phyloP scores from a whole-genome alignment of 2,797 vertebrate genomes.

The Neosilurus mollespiculum region DNA sequence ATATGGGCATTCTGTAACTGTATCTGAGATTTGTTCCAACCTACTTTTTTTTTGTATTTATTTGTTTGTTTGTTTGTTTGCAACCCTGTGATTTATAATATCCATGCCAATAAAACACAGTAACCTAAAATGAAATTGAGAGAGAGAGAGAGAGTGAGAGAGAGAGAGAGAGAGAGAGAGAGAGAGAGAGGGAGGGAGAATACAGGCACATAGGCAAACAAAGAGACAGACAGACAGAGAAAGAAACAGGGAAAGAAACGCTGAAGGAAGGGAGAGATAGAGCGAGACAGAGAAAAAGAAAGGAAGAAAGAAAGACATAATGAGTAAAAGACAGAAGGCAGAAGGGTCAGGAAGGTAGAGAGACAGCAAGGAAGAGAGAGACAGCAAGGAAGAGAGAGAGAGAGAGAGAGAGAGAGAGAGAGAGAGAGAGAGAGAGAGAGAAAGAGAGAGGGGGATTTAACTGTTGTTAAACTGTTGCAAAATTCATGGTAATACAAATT shows the following conservation, averaged over 20 bases:
- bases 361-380: not conserved
- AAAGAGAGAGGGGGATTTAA: too few relatives aligned
- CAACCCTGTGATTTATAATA: not conserved
- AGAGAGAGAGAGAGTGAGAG: not conserved
- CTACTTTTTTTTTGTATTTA: not conserved
- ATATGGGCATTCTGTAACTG: not conserved
- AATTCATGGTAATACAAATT: too few relatives aligned
- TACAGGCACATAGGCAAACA: not conserved
- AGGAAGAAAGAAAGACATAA: not conserved
- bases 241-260: not conserved
- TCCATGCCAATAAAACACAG: not conserved
- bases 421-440: too few relatives aligned
- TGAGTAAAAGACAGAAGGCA: not conserved
- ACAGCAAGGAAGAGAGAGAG: too few relatives aligned
- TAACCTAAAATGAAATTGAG: not conserved
- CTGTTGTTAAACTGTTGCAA: too few relatives aligned
- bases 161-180: too few relatives aligned
- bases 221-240: not conserved
- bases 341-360: too few relatives aligned
- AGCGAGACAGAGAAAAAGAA: not conserved
- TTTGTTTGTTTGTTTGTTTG: not conserved
- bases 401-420: too few relatives aligned
- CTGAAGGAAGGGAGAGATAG: not conserved
- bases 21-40: not conserved
- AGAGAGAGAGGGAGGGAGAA: too few relatives aligned